Conservation (phyloP, 2,888 invertebrate species). For the Drosophila affinis region DNA sequence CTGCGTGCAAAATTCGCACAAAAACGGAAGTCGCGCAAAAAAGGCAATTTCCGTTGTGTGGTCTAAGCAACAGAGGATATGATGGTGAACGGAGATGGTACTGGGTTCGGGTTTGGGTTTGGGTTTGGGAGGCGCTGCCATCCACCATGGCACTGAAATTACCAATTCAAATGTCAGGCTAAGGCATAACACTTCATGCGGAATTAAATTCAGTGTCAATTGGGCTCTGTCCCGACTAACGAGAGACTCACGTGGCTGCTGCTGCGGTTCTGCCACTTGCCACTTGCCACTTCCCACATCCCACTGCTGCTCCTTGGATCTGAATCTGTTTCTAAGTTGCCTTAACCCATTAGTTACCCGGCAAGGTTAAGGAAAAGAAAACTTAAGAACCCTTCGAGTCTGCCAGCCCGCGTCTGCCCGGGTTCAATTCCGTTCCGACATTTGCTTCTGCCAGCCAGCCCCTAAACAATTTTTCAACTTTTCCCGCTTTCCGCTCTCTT, state of each 20-base stretch:
- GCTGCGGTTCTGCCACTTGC: slow-evolving; percentile 19
- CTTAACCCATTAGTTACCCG: slow-evolving; percentile 42
- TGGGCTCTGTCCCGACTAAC: slow-evolving; percentile 41
- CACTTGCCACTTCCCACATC: no score
- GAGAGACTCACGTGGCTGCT: slow-evolving; percentile 16
- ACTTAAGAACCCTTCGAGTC: slow-evolving; percentile 18
- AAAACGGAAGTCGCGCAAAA: slow-evolving; percentile 69
- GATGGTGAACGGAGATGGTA: background rate
- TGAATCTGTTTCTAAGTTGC: slow-evolving; percentile 20
- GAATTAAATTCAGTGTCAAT: slow-evolving; percentile 80
- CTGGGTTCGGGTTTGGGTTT: no score
- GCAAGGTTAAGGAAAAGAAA: slow-evolving; percentile 37
- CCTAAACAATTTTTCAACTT: slow-evolving; percentile 35
- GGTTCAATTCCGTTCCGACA: background rate
- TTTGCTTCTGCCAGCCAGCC: background rate
- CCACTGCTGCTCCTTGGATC: slow-evolving; percentile 52
- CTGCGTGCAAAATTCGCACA: slow-evolving; percentile 15
- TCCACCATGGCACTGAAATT: slow-evolving; percentile 61
- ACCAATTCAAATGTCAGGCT: slow-evolving; percentile 77
- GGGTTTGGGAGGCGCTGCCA: no score
- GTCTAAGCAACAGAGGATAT: slow-evolving; percentile 22
- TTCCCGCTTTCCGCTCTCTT: slow-evolving; percentile 8
- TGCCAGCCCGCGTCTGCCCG: background rate
- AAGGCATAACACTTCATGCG: slow-evolving; percentile 55
- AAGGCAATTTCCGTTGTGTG: slow-evolving; percentile 74